These are phyloP conservation scores for Natrix natrix DNA, from an alignment of 2,797 vertebrate species.

Conservation along the genomic window DNA sequence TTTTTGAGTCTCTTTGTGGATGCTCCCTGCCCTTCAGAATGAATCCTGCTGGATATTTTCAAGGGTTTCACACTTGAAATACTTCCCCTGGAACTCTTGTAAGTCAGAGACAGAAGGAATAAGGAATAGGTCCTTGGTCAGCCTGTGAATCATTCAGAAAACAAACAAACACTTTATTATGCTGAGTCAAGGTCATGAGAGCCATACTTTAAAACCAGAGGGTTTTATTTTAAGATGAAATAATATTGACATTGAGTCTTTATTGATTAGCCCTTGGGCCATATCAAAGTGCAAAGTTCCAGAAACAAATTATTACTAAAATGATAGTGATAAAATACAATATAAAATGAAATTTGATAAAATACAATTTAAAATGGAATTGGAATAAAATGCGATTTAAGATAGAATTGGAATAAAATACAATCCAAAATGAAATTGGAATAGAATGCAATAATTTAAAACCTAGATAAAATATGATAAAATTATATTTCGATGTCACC, in stretches of 20 bases:
- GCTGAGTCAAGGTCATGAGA: background rate
- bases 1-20: background rate
- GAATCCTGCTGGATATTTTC: background rate
- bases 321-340: too few relatives aligned
- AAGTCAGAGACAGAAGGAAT: background rate
- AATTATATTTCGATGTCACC: too few relatives aligned
- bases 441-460: too few relatives aligned
- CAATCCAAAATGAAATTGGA: too few relatives aligned
- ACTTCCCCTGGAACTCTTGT: background rate
- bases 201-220: background rate
- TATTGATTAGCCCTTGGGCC: too few relatives aligned
- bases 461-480: too few relatives aligned
- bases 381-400: too few relatives aligned
- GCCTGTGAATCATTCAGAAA: background rate
- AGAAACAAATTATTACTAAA: too few relatives aligned
- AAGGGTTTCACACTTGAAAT: background rate
- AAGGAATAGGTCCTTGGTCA: background rate
- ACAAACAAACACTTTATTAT: background rate
- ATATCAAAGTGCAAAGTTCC: too few relatives aligned
- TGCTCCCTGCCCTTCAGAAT: background rate
- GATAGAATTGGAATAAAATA: too few relatives aligned
- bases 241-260: background rate
- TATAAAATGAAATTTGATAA: too few relatives aligned
- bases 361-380: too few relatives aligned
- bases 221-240: background rate